Base-by-base conservation (phyloP, 1,140 invertebrate genomes). In the Drosophila trapezifrons region DNA sequence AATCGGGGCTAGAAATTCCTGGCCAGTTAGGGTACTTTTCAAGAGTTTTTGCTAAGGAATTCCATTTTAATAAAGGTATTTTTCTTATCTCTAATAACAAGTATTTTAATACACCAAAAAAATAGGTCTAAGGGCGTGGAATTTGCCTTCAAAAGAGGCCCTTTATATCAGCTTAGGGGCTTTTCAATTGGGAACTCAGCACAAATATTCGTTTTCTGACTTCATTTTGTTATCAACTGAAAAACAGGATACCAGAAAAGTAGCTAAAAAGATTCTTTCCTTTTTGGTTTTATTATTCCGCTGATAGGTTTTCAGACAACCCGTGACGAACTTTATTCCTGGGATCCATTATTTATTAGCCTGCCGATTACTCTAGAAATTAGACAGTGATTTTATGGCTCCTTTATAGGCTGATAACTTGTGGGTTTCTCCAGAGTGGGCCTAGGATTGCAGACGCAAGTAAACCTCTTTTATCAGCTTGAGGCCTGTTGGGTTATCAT, bases 1-100 rank as follows among this genome's bases (percentile, higher is more conserved):
- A n/a, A n/a, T 25, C 45, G 46, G 29, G 20, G 20, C 46, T 27
- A 52, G 20, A 52, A 69, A 69, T 35, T 43, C 43, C 65, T 42
- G 37, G 9, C 27, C 42, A 46, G 25, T 17, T 47, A 32, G 55
- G 4, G 27, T 27, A 7, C 6, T 32, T 2, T 20, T 25, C 25
- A 7, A 12, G 17, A 27, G n/a, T 15, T 47, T 1, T 47, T 1
- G 13, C 6, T 51, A 4, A 17, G 49, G 17, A 32, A 51, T 52
- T 52, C 20, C 7, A 52, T 52, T 20, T 52, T 35, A 1, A 35
- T 5, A 4, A 35, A 51, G 0, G 7, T 20, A 35, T 18, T 37
- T 37, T 52, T 20, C 32, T 20, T 52, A 52, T 52, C 51, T 35
- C n/a, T n/a, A n/a, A n/a, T n/a, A n/a, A n/a, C n/a, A n/a, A n/a